phyloP scores from a whole-genome alignment of 2,888 invertebrate species.

The Eulithis testata region DNA sequence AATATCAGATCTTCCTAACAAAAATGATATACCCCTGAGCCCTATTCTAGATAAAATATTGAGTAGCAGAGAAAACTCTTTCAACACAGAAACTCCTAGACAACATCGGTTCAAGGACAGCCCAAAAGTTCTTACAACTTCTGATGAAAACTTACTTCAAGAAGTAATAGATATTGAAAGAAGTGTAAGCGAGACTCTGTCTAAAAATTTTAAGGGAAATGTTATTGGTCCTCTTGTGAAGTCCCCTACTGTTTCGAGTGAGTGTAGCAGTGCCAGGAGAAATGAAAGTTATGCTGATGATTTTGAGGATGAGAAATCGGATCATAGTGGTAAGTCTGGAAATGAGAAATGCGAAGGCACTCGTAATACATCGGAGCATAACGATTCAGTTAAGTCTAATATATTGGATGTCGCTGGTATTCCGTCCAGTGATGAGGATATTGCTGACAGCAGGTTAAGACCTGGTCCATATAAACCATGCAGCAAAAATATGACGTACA shows the following conservation, averaged over 20 bases:
- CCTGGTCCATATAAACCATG: slow-evolving; percentile 41
- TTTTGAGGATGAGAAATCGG: slow-evolving; percentile 76
- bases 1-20: slow-evolving; percentile 64
- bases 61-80: slow-evolving; percentile 70
- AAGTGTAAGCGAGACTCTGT: slow-evolving; percentile 64
- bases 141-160: slow-evolving; percentile 76
- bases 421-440: slow-evolving; percentile 32
- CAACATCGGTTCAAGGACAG: slow-evolving; percentile 48
- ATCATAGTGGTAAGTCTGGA: slow-evolving; percentile 43
- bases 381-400: slow-evolving; percentile 31
- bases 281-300: slow-evolving; percentile 76
- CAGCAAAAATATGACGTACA: slow-evolving; percentile 55
- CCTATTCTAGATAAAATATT: slow-evolving; percentile 74
- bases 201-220: slow-evolving; percentile 50
- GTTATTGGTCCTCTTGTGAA: slow-evolving; percentile 39
- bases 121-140: slow-evolving; percentile 65
- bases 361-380: slow-evolving; percentile 24
- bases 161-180: slow-evolving; percentile 75
- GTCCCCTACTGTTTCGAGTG: slow-evolving; percentile 42
- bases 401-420: slow-evolving; percentile 23
- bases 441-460: slow-evolving; percentile 21
- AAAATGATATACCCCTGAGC: slow-evolving; percentile 63
- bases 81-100: slow-evolving; percentile 55
- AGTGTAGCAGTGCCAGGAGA: slow-evolving; percentile 46
- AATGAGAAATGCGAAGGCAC: slow-evolving; percentile 28